Evolutionary conservation across 2,888 invertebrate genomes (phyloP).

Genomic region (Mimas tiliae): DNA sequence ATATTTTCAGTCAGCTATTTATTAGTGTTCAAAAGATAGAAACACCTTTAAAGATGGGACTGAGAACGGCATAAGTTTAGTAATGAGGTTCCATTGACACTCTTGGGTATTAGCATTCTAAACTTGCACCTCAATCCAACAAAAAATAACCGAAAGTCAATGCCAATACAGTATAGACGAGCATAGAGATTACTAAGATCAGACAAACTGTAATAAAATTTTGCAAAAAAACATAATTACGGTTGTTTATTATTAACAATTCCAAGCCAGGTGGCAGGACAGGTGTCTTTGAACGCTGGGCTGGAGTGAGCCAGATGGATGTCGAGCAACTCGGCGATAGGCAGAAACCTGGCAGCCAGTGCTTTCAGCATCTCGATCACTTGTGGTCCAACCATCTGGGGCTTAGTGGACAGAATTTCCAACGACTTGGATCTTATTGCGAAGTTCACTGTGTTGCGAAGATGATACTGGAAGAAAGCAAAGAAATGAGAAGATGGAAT

Average conservation of each 20-base stretch:
- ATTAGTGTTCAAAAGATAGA: too few species aligned
- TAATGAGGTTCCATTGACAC: too few species aligned
- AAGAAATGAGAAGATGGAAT: background rate
- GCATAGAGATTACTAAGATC: too few species aligned
- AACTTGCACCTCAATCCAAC: too few species aligned
- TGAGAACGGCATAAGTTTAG: too few species aligned
- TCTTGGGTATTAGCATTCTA: too few species aligned
- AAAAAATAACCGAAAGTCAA: too few species aligned
- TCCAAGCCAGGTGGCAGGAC: slow-evolving; percentile 70
- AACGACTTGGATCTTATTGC: slow-evolving; percentile 56
- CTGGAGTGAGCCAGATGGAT: slow-evolving; percentile 71
- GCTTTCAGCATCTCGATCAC: slow-evolving; percentile 68
- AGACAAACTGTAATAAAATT: too few species aligned
- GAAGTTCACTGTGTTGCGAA: slow-evolving; percentile 70
- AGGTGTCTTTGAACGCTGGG: slow-evolving; percentile 70
- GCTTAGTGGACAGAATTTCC: slow-evolving; percentile 64
- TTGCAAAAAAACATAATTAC: slow-evolving; percentile 30
- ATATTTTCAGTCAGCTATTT: too few species aligned
- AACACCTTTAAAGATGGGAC: too few species aligned
- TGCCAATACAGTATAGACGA: too few species aligned
- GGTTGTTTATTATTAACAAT: slow-evolving; percentile 73
- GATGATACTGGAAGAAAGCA: slow-evolving; percentile 61
- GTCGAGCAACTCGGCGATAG: slow-evolving; percentile 68
- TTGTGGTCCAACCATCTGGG: slow-evolving; percentile 63
- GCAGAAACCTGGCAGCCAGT: slow-evolving; percentile 61